Conservation (phyloP, 1,140 invertebrate species). For the Zophobas atratus region DNA sequence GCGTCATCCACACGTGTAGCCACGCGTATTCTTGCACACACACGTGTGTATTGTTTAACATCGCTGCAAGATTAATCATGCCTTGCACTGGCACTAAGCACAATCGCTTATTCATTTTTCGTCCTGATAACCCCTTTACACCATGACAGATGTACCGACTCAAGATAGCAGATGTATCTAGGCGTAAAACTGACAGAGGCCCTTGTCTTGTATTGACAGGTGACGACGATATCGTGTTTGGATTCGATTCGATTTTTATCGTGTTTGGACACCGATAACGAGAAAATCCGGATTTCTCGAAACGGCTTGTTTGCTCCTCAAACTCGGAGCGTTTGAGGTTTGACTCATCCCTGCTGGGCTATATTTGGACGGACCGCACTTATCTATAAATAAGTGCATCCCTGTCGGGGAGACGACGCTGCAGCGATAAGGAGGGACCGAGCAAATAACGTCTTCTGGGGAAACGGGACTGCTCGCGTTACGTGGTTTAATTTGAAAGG, state of each 20-base stretch:
- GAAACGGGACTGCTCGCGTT: background rate
- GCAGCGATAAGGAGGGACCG: background rate
- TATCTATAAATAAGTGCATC: slow-evolving; percentile 46
- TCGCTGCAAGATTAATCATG: slow-evolving; percentile 34
- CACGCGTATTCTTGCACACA: slow-evolving; percentile 36
- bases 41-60: slow-evolving; percentile 46
- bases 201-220: slow-evolving; percentile 12
- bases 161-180: slow-evolving; percentile 19
- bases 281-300: background rate
- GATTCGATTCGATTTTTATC: slow-evolving; percentile 20
- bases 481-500: slow-evolving; percentile 26
- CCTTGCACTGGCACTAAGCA: slow-evolving; percentile 23
- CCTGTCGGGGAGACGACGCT: slow-evolving; percentile 31
- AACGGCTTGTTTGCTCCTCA: slow-evolving; percentile 1
- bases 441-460: slow-evolving; percentile 4
- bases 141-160: slow-evolving; percentile 36
- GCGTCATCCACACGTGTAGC: slow-evolving; percentile 34
- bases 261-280: slow-evolving; percentile 16
- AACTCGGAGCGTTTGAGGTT: slow-evolving; percentile 24
- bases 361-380: slow-evolving; percentile 33
- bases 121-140: slow-evolving; percentile 26
- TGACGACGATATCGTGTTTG: slow-evolving; percentile 2
- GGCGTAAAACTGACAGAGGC: background rate
- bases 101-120: slow-evolving; percentile 39
- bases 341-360: slow-evolving; percentile 40